Percentiles rank a stretch among this genome's conserved stretches.
Evolutionary conservation across 2,113 vertebrate species (phyloP).

Genomic region (Riparia riparia): DNA sequence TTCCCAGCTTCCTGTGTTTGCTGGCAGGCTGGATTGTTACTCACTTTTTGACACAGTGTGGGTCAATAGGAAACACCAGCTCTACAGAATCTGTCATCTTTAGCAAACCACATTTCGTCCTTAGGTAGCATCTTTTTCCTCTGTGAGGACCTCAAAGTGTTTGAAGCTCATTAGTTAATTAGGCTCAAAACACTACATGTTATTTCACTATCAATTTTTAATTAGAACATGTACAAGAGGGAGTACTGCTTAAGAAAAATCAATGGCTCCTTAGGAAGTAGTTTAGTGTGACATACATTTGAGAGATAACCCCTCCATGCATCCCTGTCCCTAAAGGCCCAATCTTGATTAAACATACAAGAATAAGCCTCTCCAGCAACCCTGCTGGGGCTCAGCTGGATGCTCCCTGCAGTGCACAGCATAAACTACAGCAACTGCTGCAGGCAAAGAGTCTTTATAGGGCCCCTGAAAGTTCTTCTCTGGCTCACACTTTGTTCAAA

Average conservation of each 20-base stretch:
- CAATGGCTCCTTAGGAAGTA: slow-evolving; percentile 29
- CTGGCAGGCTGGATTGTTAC: background rate
- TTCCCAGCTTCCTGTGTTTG: background rate
- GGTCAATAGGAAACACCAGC: background rate
- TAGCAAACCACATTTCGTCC: background rate
- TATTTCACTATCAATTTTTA: slow-evolving; percentile 52
- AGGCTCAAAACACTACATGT: background rate
- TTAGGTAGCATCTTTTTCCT: background rate
- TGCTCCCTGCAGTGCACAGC: background rate
- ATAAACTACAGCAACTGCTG: background rate
- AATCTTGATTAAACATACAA: background rate
- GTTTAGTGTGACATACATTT: slow-evolving; percentile 3
- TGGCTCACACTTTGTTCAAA: background rate
- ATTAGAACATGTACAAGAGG: slow-evolving; percentile 30
- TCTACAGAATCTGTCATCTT: background rate
- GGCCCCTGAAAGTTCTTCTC: background rate
- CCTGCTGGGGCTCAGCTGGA: background rate
- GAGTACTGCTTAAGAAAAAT: slow-evolving; percentile 39
- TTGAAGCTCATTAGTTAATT: slow-evolving; percentile 18
- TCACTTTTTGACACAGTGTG: background rate
- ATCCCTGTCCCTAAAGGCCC: background rate
- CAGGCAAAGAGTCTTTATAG: background rate
- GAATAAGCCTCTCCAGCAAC: background rate
- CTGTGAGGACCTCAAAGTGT: background rate
- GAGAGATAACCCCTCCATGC: background rate